Evolutionary conservation across 2,113 vertebrate genomes (phyloP).

Genomic region (Nothoprocta perdicaria): DNA sequence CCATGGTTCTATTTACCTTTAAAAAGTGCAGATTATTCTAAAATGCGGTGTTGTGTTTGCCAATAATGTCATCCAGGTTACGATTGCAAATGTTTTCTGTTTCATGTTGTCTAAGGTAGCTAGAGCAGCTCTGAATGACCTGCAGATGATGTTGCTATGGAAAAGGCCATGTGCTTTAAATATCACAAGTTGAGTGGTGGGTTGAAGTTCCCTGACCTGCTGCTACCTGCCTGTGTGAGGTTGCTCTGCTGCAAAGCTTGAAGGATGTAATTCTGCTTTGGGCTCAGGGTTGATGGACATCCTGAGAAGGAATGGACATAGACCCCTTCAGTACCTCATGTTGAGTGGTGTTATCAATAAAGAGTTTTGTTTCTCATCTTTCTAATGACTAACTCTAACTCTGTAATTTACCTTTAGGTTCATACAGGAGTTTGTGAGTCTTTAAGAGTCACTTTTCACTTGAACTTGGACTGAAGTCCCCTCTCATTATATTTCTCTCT

Average conservation of each 20-base stretch:
- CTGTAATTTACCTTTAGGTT: not conserved
- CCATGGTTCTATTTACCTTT: not conserved
- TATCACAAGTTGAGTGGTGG: not conserved
- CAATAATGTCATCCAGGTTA: not conserved
- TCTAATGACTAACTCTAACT: not conserved
- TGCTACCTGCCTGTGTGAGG: not conserved
- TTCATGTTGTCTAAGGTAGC: not conserved
- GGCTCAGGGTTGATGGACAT: not conserved
- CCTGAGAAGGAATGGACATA: not conserved
- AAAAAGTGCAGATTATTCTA: not conserved
- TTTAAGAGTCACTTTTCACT: not conserved
- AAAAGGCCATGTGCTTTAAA: not conserved
- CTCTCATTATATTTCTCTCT: not conserved
- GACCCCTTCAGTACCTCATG: not conserved
- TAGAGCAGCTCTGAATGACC: not conserved
- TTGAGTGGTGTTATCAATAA: fast-evolving
- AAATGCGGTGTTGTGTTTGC: not conserved
- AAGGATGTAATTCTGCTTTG: not conserved
- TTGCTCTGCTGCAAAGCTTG: not conserved
- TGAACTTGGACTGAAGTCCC: not conserved
- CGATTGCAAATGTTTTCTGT: not conserved
- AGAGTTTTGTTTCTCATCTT: not conserved
- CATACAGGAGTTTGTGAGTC: not conserved
- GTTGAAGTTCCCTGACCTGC: not conserved
- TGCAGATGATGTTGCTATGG: not conserved